Base-by-base conservation (phyloP, 2,797 vertebrate genomes). In the Enteromius trimaculatus region DNA sequence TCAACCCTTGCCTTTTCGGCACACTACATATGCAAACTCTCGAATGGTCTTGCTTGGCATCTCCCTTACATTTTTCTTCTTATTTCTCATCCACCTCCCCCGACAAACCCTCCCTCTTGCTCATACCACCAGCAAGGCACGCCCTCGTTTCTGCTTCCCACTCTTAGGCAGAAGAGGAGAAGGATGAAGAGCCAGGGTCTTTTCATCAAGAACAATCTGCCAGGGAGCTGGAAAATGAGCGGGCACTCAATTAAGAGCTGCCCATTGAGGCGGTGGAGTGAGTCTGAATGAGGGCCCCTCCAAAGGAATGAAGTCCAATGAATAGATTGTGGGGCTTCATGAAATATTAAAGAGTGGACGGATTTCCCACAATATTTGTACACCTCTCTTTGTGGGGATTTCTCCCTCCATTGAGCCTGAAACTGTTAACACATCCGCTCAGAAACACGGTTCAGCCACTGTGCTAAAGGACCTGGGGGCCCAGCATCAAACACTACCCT, bases 361-460 rank as follows among this genome's bases (percentile, higher is more conserved):
- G 96, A 96, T 97, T 96, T 96, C 96, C 96, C 96, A 96, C 96
- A 97, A 97, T 97, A 96, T 97, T 97, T 97, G 96, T 96, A 96
- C 96, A 96, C 96, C 95, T 94, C 92, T 94, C 94, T 96, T 96
- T 96, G 96, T 96, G 91, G 90, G 94, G 95, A 95, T 96, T 97
- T 96, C 94, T 96, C 96, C 95, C 95, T 97, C 95, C 95, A 95
- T 95, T 97, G 96, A 97, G 95, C 95, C 95, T 93, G 96, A 96
- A 96, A 96, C 95, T 94, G 94, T 95, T 94, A 96, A 96, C 96
- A 95, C 96, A 96, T 97, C 96, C 96, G 96, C 94, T 97, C 94
- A 94, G 91, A 92, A 89, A 94, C 92, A 83, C 88, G 88, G 91
- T 92, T 90, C 82, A 87, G 90, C 92, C 93, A 90, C 94, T 92